Evolutionary conservation across 2,113 vertebrate genomes (phyloP).

Genomic region (Thamnaconus septentrionalis): DNA sequence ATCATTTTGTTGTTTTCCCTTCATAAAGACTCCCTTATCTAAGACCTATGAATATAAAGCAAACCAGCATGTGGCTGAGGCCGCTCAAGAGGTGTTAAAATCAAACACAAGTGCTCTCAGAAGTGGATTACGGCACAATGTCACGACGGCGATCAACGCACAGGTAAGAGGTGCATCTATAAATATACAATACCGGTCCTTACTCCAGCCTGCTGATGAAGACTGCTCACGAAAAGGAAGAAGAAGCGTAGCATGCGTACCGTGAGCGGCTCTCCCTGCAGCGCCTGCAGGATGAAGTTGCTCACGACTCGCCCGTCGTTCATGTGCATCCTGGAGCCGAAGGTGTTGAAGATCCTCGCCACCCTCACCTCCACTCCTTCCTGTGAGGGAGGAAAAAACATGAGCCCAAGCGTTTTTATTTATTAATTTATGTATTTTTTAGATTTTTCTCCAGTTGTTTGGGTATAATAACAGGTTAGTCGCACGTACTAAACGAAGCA

Average conservation of each 20-base stretch:
- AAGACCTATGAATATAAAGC: too few relatives aligned
- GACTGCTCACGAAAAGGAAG: not conserved
- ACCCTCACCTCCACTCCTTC: constrained; percentile 97
- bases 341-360: constrained; percentile 98
- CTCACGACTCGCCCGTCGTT: constrained; percentile 98
- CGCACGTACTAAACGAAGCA: too few relatives aligned
- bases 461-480: too few relatives aligned
- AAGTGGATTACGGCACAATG: too few relatives aligned
- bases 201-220: not conserved
- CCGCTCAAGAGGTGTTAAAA: too few relatives aligned
- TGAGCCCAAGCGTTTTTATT: not conserved
- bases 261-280: constrained; percentile 94
- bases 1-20: too few relatives aligned
- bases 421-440: not conserved
- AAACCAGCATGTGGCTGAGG: too few relatives aligned
- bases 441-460: not conserved
- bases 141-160: too few relatives aligned
- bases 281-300: constrained; percentile 97
- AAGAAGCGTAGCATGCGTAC: constrained; percentile 71
- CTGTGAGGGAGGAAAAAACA: constrained; percentile 66
- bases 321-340: constrained; percentile 99
- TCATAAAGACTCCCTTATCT: too few relatives aligned
- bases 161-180: too few relatives aligned
- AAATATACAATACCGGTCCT: too few relatives aligned
- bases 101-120: too few relatives aligned